A percentile compares a stretch with the other conserved stretches of the same genome.
Conservation (phyloP, 2,797 vertebrate genomes). For the Taeniopygia guttata region DNA sequence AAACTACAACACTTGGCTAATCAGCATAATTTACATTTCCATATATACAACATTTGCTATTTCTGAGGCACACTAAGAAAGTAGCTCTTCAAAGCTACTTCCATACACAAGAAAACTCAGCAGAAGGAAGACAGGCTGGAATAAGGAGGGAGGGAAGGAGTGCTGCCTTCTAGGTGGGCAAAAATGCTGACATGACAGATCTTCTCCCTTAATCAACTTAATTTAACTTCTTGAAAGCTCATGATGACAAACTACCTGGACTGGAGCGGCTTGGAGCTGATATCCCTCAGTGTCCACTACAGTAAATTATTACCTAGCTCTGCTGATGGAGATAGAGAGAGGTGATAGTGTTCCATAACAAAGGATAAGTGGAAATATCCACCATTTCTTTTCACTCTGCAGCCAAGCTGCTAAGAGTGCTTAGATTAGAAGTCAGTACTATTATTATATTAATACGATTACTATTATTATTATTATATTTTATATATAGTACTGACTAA, state of each 20-base stretch:
- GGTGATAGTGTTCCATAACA: conserved; percentile 51
- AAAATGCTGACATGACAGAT: conserved; percentile 58
- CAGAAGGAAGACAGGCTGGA: neutral
- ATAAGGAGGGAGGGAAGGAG: neutral
- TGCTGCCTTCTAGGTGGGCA: neutral
- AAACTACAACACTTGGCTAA: neutral
- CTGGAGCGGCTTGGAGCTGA: conserved; percentile 15
- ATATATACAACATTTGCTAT: neutral
- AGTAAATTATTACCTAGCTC: conserved; percentile 66
- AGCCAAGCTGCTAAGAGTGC: neutral
- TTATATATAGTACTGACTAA: too few relatives aligned
- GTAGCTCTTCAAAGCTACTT: neutral
- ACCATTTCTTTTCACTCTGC: conserved; percentile 20
- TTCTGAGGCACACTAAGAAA: neutral
- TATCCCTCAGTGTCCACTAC: conserved; percentile 30
- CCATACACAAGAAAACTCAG: neutral
- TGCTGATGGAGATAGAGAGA: conserved; percentile 64
- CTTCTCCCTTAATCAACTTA: conserved; percentile 66
- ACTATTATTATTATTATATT: too few relatives aligned
- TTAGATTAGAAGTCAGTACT: conserved; percentile 4
- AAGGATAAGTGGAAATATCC: conserved; percentile 64
- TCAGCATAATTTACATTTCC: neutral
- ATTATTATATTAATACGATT: neutral
- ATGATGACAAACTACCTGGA: conserved; percentile 65
- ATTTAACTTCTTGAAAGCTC: conserved; percentile 65